Evolutionary conservation across 2,888 invertebrate genomes (phyloP), one percentile per base, ranked within the genome.

Genomic region (Drosophila mimetica): DNA sequence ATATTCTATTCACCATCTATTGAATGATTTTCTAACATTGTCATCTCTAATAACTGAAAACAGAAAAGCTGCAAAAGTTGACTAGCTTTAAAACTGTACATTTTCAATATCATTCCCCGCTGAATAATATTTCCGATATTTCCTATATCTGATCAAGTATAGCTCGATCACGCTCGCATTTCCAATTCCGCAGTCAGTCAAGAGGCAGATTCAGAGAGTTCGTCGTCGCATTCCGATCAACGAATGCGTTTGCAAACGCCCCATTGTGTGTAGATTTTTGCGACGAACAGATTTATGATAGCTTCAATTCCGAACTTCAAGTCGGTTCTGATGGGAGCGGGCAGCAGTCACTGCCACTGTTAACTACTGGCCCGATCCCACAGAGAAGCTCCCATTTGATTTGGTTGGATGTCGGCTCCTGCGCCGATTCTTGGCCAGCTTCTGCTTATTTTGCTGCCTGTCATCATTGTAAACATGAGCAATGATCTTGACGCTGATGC

Each of bases 401-500:
- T 51, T 37, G 36, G 36, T 16, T 64, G 36, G 16, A 20, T 30
- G 47, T 13, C 30, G 18, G 42, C 34, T 48, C 44, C 37, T 64
- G 20, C 36, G 48, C 18, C 59, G 36, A 11, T 41, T 48, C 42
- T 30, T 28, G 28, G 51, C 20, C 57, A 41, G 34, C 34, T 58
- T 28, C 47, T 48, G 53, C 55, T 61, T 53, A 18, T 63, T 42
- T 25, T 32, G 28, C 47, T 71, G 51, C 46, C 77, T 90, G 90
- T 90, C 90, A 90, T 90, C 90, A 84, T 82, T 82, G 86, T 90
- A 90, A 90, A 90, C 90, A 90, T 90, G 90, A 90, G 89, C 90
- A 88, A 90, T 89, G 89, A 88, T 90, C 89, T 90, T 90, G 90
- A 90, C 90, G 90, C 90, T 90, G 90, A 90, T 90, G 88, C 90